These are phyloP conservation scores for Phasia obesa DNA, from an alignment of 2,888 invertebrate species.

Conservation along the genomic window DNA sequence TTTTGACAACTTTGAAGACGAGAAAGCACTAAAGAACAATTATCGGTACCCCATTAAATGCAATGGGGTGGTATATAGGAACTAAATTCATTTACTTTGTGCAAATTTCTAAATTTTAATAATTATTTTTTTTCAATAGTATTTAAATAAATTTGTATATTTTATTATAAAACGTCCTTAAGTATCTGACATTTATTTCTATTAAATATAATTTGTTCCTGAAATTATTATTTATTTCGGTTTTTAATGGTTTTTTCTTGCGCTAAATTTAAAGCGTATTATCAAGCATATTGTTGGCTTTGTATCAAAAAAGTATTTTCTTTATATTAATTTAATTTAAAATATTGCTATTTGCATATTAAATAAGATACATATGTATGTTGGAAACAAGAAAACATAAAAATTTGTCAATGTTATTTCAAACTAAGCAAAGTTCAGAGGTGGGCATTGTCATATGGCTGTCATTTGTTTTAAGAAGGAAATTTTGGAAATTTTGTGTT, in stretches of 20 bases:
- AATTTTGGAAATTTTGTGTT: background rate
- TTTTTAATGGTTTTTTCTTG: background rate
- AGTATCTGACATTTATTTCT: conserved; percentile 38
- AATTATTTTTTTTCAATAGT: background rate
- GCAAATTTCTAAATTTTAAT: background rate
- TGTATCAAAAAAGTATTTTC: conserved; percentile 23
- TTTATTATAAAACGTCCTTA: conserved; percentile 10
- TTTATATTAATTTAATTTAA: conserved; percentile 1
- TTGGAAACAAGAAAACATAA: conserved; percentile 30
- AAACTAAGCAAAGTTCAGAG: background rate
- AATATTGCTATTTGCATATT: conserved; percentile 23
- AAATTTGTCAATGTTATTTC: conserved; percentile 29
- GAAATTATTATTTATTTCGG: conserved; percentile 17
- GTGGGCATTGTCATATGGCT: background rate
- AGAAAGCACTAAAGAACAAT: background rate
- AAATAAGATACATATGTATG: conserved; percentile 25
- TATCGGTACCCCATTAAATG: background rate
- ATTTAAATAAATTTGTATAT: conserved; percentile 14
- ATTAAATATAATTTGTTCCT: conserved; percentile 34
- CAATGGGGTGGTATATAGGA: background rate
- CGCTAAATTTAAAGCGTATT: conserved; percentile 33
- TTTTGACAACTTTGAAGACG: background rate
- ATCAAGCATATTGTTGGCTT: no score
- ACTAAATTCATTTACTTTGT: background rate
- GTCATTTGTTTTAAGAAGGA: no score